phyloP scores from a whole-genome alignment of 2,888 invertebrate species.

The Dynastes maya region DNA sequence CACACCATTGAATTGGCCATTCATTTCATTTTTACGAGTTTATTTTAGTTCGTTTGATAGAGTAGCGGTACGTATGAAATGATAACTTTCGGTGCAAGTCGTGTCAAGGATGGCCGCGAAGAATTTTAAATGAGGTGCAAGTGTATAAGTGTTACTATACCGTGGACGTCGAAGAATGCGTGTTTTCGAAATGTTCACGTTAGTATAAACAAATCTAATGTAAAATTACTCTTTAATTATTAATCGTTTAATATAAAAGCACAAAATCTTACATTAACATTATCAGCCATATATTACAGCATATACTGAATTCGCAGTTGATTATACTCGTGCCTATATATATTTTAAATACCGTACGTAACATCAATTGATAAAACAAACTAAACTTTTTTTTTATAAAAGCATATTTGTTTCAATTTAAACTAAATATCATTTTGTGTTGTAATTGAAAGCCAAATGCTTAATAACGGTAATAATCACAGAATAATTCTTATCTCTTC shows the following conservation, averaged over 20 bases:
- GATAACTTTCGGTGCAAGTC: slow-evolving; percentile 31
- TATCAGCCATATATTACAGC: neutral
- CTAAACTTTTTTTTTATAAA: too few species aligned
- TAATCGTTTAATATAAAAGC: neutral
- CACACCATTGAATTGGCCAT: slow-evolving; percentile 10
- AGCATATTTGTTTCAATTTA: too few species aligned
- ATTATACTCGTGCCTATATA: neutral
- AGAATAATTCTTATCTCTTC: too few species aligned
- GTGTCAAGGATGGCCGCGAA: slow-evolving; percentile 37
- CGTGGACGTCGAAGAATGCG: slow-evolving; percentile 9
- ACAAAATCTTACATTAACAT: neutral
- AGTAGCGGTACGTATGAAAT: slow-evolving; percentile 36
- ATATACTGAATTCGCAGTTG: neutral
- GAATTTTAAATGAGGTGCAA: slow-evolving; percentile 22
- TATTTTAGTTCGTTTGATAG: slow-evolving; percentile 38
- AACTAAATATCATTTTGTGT: too few species aligned
- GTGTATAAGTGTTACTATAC: slow-evolving; percentile 26
- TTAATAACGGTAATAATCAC: too few species aligned
- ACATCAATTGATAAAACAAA: too few species aligned
- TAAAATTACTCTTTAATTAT: neutral
- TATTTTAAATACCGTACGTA: neutral
- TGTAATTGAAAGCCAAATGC: too few species aligned
- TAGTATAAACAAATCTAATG: slow-evolving; percentile 21
- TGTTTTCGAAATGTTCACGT: slow-evolving; percentile 29
- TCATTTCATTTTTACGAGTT: slow-evolving; percentile 26